Evolutionary conservation across 2,113 vertebrate species (phyloP).

Genomic region (Dromaius novaehollandiae): DNA sequence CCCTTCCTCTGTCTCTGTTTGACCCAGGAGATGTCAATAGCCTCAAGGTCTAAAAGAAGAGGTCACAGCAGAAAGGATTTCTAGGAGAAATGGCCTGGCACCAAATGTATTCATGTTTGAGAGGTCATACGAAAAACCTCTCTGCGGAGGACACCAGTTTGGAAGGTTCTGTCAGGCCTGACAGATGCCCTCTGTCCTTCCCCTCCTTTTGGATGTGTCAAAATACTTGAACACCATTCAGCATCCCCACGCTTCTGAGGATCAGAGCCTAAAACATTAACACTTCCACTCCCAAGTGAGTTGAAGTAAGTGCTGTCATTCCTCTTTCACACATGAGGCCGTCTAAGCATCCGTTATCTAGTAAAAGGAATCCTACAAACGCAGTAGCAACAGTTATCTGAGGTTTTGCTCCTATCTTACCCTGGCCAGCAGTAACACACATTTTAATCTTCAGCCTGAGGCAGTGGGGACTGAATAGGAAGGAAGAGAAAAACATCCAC

Average conservation of each 20-base stretch:
- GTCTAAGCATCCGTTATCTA: neutral
- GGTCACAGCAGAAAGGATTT: neutral
- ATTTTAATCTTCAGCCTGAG: neutral
- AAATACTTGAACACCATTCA: accelerated
- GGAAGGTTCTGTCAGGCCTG: neutral
- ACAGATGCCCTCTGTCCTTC: neutral
- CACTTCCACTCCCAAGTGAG: neutral
- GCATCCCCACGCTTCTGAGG: neutral
- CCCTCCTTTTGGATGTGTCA: neutral
- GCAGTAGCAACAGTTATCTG: neutral
- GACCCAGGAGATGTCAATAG: neutral
- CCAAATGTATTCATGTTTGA: neutral
- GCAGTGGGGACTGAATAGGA: neutral
- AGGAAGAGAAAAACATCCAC: neutral
- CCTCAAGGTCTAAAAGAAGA: neutral
- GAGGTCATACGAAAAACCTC: neutral
- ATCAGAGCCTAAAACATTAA: neutral
- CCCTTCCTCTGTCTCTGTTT: neutral
- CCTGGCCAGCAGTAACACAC: neutral
- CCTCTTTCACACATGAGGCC: accelerated
- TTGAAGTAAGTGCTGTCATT: neutral
- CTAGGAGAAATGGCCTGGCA: neutral
- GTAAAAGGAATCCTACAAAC: neutral
- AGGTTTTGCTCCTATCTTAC: neutral
- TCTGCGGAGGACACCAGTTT: neutral